These are phyloP conservation scores for Eilema sororculum DNA, from an alignment of 2,888 invertebrate genomes.

Conservation along the genomic window DNA sequence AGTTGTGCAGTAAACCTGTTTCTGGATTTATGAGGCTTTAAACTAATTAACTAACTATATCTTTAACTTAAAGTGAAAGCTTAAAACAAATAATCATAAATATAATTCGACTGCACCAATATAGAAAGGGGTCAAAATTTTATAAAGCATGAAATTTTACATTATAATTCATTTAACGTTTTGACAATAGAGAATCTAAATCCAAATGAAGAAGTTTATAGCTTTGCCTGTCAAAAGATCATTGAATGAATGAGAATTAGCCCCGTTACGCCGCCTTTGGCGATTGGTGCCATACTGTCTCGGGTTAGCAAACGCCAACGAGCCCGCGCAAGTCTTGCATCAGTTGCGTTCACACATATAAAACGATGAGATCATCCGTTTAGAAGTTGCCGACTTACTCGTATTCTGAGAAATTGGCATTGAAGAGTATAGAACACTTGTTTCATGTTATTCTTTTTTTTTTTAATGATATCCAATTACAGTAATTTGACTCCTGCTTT, in stretches of 20 bases:
- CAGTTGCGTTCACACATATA: slow-evolving; percentile 42
- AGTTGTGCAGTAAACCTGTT: no score
- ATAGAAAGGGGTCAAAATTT: background rate
- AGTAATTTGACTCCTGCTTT: no score
- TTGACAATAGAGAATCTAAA: slow-evolving; percentile 16
- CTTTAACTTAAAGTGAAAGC: no score
- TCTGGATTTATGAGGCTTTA: no score
- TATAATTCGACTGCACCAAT: background rate
- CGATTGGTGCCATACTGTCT: slow-evolving; percentile 50
- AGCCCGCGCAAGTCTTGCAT: slow-evolving; percentile 24
- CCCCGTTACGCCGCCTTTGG: slow-evolving; percentile 34
- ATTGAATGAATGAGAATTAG: slow-evolving; percentile 34
- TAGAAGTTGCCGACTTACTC: slow-evolving; percentile 41
- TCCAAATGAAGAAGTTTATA: slow-evolving; percentile 43
- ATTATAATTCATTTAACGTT: slow-evolving; percentile 18
- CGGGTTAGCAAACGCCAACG: slow-evolving; percentile 23
- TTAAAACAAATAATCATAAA: no score
- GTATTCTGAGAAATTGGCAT: slow-evolving; percentile 49
- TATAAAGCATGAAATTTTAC: slow-evolving; percentile 2
- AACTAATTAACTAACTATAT: no score
- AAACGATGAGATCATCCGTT: slow-evolving; percentile 60
- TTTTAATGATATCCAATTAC: background rate
- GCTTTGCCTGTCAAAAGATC: slow-evolving; percentile 14
- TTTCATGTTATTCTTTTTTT: background rate
- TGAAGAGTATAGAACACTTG: background rate